Percentiles rank a stretch among this genome's conserved stretches.
These are phyloP conservation scores for Drosophila paulistorum DNA, from an alignment of 1,140 invertebrate genomes.

Conservation along the genomic window DNA sequence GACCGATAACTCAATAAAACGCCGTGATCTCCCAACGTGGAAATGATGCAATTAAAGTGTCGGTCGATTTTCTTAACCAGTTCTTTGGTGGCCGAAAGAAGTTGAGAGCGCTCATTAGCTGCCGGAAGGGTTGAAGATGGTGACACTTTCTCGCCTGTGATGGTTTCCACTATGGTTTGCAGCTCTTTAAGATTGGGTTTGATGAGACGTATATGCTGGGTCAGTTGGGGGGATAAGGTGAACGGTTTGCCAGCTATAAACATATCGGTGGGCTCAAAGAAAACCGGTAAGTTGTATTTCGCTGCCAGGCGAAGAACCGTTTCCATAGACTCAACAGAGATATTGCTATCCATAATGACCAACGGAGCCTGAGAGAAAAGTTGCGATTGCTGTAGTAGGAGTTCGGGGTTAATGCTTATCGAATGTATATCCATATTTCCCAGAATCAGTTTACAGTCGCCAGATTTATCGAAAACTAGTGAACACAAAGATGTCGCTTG, in stretches of 20 bases:
- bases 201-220: slow-evolving; percentile 85
- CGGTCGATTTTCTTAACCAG: slow-evolving; percentile 62
- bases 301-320: slow-evolving; percentile 86
- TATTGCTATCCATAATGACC: slow-evolving; percentile 92
- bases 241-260: slow-evolving; percentile 86
- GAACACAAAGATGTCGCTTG: slow-evolving; percentile 89
- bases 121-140: not conserved
- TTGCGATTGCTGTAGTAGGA: slow-evolving; percentile 84
- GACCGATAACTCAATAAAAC: slow-evolving; percentile 83
- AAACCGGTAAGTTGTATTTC: slow-evolving; percentile 87
- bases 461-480: slow-evolving; percentile 87
- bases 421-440: slow-evolving; percentile 93
- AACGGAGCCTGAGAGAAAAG: slow-evolving; percentile 86
- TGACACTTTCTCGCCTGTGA: slow-evolving; percentile 38
- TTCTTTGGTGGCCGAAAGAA: slow-evolving; percentile 43
- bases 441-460: slow-evolving; percentile 91
- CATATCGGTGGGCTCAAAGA: slow-evolving; percentile 88
- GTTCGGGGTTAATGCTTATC: slow-evolving; percentile 86
- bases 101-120: slow-evolving; percentile 28
- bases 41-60: slow-evolving; percentile 84
- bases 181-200: slow-evolving; percentile 91
- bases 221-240: slow-evolving; percentile 40
- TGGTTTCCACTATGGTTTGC: slow-evolving; percentile 83
- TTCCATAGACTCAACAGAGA: slow-evolving; percentile 87
- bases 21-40: slow-evolving; percentile 85